Base-by-base conservation (phyloP, 2,888 invertebrate species). In the Oxycera nigricornis region DNA sequence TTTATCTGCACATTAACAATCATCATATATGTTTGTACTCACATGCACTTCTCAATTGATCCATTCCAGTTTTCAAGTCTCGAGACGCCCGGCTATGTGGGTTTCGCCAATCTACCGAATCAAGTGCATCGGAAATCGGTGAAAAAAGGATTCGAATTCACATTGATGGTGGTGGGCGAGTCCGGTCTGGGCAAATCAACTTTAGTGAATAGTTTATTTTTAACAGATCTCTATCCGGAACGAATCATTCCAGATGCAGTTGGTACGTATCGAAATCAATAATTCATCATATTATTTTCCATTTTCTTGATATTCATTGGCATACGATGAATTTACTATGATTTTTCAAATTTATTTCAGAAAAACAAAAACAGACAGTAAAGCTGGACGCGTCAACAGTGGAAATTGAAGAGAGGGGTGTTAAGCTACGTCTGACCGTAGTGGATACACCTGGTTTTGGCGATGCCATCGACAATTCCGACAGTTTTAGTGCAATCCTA, bases 131-230 rank as follows among this genome's bases (percentile, higher is more conserved):
- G 97, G 77, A 98, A 98, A 86, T 97, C 96, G 0, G 97, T 97
- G 72, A 98, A 98, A 86, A 97, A 97, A 83, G 97, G 97, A 24
- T 98, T 98, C 83, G 97, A 97, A 86, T 98, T 98, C 84, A 97
- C 97, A 0, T 87, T 98, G 11, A 97, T 98, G 97, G 97, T 98
- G 73, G 97, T 95, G 7, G 95, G 96, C 41, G 94, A 94, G 81
- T 92, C 92, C 79, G 96, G 97, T 0, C 87, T 97, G 46, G 98
- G 98, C 39, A 98, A 98, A 87, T 97, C 97, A 0, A 98, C 98
- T 0, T 87, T 98, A 62, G 96, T 98, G 67, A 97, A 97, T 86
- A 96, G 96, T 76, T 87, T 98, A 74, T 98, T 98, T 84, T 87
- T 97, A 75, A 97, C 96, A 50, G 97, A 98, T 85, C 88, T 98